Conservation (phyloP, 1,140 invertebrate species). For the Rhopalosiphum padi region DNA sequence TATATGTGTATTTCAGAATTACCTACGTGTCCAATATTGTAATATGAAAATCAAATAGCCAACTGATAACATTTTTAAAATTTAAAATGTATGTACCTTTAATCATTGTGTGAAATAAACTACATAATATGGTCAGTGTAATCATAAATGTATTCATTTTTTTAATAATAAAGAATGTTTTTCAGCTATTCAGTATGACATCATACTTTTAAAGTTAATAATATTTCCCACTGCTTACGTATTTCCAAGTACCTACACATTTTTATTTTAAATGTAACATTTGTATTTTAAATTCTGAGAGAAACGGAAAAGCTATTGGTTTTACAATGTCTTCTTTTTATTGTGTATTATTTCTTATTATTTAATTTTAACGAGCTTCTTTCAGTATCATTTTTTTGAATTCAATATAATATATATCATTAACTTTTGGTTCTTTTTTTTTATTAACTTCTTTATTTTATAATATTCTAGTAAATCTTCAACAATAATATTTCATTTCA, state of each 20-base stretch:
- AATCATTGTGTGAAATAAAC: neutral
- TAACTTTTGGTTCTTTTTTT: neutral
- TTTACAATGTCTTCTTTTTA: neutral
- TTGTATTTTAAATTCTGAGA: neutral
- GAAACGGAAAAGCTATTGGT: neutral
- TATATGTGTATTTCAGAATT: neutral
- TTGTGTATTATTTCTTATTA: neutral
- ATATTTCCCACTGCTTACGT: neutral
- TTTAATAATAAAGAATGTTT: neutral
- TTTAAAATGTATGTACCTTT: neutral
- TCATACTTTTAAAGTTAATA: neutral
- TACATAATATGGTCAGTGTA: neutral
- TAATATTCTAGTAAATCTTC: neutral
- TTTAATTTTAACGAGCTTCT: neutral
- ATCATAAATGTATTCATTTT: neutral
- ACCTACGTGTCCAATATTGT: neutral
- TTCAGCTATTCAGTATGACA: neutral
- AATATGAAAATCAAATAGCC: neutral
- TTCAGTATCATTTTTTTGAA: neutral
- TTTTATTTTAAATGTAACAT: neutral
- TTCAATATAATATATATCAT: conserved; percentile 3
- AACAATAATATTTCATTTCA: neutral
- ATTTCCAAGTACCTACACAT: neutral
- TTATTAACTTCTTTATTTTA: neutral
- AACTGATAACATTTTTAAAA: neutral